These are phyloP conservation scores for Zhuqinia jingwanae DNA, from an alignment of 2,888 invertebrate genomes.

Conservation along the genomic window DNA sequence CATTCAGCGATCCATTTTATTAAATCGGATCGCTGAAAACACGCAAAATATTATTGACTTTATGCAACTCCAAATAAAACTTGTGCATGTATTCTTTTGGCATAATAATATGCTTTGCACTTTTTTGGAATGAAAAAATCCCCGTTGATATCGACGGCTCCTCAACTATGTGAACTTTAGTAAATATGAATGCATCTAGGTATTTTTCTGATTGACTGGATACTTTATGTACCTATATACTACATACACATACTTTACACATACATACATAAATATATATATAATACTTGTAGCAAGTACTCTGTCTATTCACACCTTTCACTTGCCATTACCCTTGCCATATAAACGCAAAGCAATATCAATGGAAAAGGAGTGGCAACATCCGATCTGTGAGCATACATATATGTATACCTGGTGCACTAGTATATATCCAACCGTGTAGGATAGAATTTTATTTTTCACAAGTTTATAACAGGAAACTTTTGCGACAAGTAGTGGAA, in stretches of 20 bases:
- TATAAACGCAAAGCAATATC: neutral
- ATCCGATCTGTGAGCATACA: too few relatives aligned
- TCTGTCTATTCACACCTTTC: constrained; percentile 13
- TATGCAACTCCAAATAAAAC: too few relatives aligned
- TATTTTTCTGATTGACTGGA: neutral
- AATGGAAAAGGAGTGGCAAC: constrained; percentile 1
- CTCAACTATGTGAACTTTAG: too few relatives aligned
- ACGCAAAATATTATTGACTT: too few relatives aligned
- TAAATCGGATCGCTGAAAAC: too few relatives aligned
- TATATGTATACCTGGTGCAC: neutral
- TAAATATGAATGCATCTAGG: neutral
- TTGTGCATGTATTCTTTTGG: too few relatives aligned
- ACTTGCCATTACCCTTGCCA: neutral
- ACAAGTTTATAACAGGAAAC: neutral
- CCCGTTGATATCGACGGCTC: too few relatives aligned
- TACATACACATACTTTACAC: neutral
- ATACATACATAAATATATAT: too few relatives aligned
- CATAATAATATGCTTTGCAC: too few relatives aligned
- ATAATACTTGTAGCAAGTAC: neutral
- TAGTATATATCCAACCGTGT: neutral
- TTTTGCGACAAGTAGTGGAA: constrained; percentile 4
- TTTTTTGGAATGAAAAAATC: too few relatives aligned
- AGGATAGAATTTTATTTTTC: neutral
- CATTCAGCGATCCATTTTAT: too few relatives aligned
- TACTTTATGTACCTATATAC: neutral